Evolutionary conservation across 2,797 vertebrate genomes (phyloP), one percentile per base, ranked within the genome.

Genomic region (Sebastes diaconus): DNA sequence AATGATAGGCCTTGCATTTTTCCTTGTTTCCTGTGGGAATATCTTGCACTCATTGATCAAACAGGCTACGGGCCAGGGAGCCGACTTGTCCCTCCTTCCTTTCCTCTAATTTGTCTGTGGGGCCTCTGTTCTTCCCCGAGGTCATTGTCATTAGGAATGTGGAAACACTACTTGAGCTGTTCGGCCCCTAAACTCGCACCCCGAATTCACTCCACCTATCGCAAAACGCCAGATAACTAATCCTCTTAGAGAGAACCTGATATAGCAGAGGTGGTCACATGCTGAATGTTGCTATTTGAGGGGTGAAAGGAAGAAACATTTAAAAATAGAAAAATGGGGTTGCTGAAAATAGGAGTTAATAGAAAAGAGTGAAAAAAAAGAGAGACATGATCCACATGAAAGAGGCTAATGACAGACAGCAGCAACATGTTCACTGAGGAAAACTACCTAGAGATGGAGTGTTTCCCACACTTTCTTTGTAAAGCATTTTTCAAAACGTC

Each of bases 211-310:
- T 75, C 63, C 29, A 81, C 81, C 84, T 77, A 82, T 84, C 71
- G 70, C 70, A 80, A 80, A 80, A 79, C 58, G 24, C 60, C 30
- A 79, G 29, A 65, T 54, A 79, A 82, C 70, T 78, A 91, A 90
- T 85, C 87, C 79, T 91, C 79, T 87, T 85, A 84, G 39, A 57
- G 60, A 67, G 55, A 88, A 85, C 61, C 66, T 75, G 74, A 88
- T 84, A 79, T 5, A 65, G 83, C n/a, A 52, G 65, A 78, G 64
- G 64, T 25, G 71, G 80, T 79, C 30, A 73, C 58, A 75, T 34
- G 71, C 42, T 64, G 27, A 42, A 32, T 36, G 59, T 2, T 18
- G 65, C 46, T 63, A 59, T 25, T 69, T 46, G 59, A 24, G 50
- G 61, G 32, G 25, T 42, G 46, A 81, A 80, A 64, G 29, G 54